These are phyloP conservation scores for Takifugu flavidus DNA, from an alignment of 2,113 vertebrate genomes.

Conservation along the genomic window DNA sequence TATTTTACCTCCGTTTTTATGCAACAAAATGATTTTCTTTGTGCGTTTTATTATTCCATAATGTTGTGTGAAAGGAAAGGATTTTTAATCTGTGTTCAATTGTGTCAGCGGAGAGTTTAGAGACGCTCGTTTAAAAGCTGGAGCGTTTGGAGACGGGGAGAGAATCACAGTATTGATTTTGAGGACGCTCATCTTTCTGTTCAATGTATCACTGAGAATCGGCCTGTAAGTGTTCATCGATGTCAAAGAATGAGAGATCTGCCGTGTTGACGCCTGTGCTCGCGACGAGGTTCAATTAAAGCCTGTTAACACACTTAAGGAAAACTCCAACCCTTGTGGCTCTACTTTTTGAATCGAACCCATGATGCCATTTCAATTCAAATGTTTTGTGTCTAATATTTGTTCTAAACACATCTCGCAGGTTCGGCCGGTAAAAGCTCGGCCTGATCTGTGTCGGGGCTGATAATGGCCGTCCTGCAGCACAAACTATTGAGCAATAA, in stretches of 20 bases:
- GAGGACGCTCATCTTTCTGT: not conserved
- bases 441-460: no score
- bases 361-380: no score
- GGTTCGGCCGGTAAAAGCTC: no score
- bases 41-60: not conserved
- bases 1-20: not conserved
- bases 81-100: not conserved
- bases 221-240: conserved; percentile 29
- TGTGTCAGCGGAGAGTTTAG: not conserved
- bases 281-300: no score
- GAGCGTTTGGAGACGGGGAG: not conserved
- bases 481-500: conserved; percentile 10
- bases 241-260: conserved; percentile 43
- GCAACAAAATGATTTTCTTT: conserved; percentile 20
- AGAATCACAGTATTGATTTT: no score
- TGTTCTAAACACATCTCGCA: no score
- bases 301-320: no score
- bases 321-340: not conserved
- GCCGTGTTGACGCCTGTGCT: no score
- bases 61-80: conserved; percentile 2
- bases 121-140: not conserved
- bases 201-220: conserved; percentile 7
- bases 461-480: no score
- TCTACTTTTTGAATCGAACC: not conserved
- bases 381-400: no score